Evolutionary conservation across 2,797 vertebrate genomes (phyloP).

Genomic region (Liasis olivaceus): DNA sequence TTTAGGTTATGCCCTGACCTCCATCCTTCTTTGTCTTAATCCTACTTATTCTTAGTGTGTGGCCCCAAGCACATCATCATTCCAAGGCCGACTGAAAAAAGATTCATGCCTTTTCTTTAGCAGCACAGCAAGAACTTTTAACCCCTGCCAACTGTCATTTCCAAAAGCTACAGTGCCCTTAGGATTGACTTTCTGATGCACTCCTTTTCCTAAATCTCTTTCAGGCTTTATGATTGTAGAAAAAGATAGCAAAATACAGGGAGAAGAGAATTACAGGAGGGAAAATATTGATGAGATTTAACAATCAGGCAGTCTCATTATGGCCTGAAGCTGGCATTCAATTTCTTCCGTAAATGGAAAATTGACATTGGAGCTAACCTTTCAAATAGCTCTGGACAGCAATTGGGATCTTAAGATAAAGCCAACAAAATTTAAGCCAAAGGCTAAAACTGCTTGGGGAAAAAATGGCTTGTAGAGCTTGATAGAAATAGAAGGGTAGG

Average conservation of each 20-base stretch:
- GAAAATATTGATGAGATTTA: slow-evolving; percentile 7
- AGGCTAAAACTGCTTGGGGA: not conserved
- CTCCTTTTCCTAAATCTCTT: not conserved
- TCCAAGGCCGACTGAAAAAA: not conserved
- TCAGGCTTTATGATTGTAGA: not conserved
- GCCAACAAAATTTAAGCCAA: not conserved
- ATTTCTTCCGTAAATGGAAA: not conserved
- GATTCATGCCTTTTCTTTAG: not conserved
- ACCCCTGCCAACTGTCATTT: not conserved
- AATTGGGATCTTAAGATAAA: not conserved
- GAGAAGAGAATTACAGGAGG: not conserved
- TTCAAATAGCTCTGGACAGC: not conserved
- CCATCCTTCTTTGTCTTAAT: not conserved
- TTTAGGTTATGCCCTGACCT: not conserved
- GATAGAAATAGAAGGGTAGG: not conserved
- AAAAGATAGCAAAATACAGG: slow-evolving; percentile 1
- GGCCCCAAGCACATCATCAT: not conserved
- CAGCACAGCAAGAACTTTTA: not conserved
- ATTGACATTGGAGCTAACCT: not conserved
- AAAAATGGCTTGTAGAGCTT: rapidly evolving
- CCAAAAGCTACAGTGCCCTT: not conserved
- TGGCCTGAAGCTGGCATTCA: not conserved
- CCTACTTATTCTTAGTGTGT: not conserved
- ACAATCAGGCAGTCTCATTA: not conserved
- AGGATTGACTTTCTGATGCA: not conserved